These are phyloP conservation scores for Anneissia japonica DNA, from an alignment of 35 echinoderm and acorn worm species.

Conservation along the genomic window DNA sequence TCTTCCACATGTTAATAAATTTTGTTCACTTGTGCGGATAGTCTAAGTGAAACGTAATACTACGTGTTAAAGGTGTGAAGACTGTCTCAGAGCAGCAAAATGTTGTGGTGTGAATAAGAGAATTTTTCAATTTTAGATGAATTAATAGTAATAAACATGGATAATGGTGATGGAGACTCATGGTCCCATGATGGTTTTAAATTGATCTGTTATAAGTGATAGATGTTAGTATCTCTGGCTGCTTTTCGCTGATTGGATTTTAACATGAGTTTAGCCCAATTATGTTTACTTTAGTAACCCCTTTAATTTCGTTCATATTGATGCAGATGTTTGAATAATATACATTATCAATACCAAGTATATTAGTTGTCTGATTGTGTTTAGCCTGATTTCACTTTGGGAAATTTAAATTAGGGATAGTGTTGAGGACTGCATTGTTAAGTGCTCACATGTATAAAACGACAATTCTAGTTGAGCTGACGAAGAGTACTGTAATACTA, in stretches of 20 bases:
- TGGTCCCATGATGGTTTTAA: background rate
- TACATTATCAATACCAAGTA: background rate
- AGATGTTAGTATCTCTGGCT: background rate
- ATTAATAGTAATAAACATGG: background rate
- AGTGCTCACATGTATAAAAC: background rate
- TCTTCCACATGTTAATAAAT: background rate
- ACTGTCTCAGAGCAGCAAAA: no score
- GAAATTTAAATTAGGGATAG: background rate
- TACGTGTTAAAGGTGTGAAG: background rate
- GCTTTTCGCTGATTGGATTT: background rate
- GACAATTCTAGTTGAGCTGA: background rate
- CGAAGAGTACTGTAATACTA: background rate
- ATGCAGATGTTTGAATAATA: slow-evolving; percentile 2
- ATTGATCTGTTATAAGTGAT: background rate
- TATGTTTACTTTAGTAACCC: background rate
- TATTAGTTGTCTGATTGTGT: background rate
- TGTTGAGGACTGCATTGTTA: background rate
- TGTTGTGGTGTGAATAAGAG: no score
- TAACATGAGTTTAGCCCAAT: background rate
- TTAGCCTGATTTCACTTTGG: background rate
- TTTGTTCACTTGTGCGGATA: background rate
- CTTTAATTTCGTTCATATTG: background rate
- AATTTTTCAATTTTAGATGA: no score
- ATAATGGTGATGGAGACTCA: background rate
- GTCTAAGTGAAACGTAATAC: background rate